Conservation (phyloP, 2,113 vertebrate species). For the Bungarus multicinctus region DNA sequence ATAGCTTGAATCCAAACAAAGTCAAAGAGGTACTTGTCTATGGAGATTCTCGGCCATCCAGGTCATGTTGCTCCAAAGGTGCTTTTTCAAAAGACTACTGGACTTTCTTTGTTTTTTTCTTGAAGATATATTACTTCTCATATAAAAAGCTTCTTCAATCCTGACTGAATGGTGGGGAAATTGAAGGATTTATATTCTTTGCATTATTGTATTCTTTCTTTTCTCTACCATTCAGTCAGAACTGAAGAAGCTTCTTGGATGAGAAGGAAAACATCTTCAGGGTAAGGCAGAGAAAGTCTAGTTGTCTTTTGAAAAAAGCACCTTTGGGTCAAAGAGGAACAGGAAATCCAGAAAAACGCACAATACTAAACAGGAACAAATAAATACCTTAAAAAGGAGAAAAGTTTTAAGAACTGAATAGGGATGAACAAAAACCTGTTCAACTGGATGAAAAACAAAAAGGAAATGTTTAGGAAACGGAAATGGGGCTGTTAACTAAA, state of each 20-base stretch:
- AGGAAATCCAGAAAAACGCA: not conserved
- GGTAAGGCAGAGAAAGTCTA: not conserved
- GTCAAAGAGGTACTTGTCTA: not conserved
- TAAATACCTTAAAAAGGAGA: too few relatives aligned
- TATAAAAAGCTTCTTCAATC: not conserved
- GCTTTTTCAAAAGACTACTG: not conserved
- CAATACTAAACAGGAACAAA: not conserved
- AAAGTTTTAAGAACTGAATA: too few relatives aligned
- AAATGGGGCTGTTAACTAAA: not conserved
- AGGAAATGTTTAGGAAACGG: not conserved
- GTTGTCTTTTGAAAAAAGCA: not conserved
- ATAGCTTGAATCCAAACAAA: not conserved
- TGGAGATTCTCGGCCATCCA: not conserved
- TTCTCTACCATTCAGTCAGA: not conserved
- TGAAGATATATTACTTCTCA: not conserved
- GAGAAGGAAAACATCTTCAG: not conserved
- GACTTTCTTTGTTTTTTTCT: not conserved
- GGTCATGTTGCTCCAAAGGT: not conserved
- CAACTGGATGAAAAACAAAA: not conserved
- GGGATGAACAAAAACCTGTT: not conserved
- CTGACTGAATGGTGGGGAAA: not conserved
- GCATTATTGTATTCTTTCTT: too few relatives aligned
- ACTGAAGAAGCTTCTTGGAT: not conserved
- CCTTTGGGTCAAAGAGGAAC: not conserved
- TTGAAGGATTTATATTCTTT: not conserved